These are phyloP conservation scores for Mallotus villosus DNA, from an alignment of 2,797 vertebrate genomes.

Conservation along the genomic window DNA sequence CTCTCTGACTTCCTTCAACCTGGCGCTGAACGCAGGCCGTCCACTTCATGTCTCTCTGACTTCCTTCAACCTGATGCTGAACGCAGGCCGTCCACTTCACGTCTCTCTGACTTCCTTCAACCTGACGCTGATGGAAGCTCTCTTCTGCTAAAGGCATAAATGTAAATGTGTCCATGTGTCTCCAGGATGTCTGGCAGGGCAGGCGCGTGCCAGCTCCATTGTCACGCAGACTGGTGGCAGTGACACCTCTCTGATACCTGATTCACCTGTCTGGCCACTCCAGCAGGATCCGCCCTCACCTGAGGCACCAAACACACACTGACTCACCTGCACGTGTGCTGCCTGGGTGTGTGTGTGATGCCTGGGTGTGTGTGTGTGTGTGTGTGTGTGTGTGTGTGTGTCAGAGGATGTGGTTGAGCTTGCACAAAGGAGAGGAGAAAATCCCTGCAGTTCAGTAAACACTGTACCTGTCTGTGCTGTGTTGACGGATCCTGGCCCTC, in stretches of 20 bases:
- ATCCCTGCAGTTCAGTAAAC: neutral
- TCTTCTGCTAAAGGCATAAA: no score
- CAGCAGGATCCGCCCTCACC: conserved; percentile 44
- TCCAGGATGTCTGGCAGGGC: conserved; percentile 36
- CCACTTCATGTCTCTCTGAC: no score
- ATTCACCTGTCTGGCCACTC: conserved; percentile 73
- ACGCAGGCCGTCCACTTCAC: no score
- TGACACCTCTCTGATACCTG: conserved; percentile 58
- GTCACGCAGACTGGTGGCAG: conserved; percentile 60
- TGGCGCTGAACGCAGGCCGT: no score
- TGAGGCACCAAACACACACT: conserved; percentile 30
- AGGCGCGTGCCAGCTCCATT: conserved; percentile 64
- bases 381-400: conserved; percentile 22
- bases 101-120: no score
- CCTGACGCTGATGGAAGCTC: no score
- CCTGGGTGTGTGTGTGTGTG: conserved; percentile 30
- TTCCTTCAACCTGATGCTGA: no score
- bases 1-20: no score
- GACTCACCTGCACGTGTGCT: neutral
- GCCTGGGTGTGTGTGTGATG: neutral
- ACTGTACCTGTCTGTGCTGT: neutral
- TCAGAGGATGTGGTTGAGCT: conserved; percentile 62
- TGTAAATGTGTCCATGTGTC: no score
- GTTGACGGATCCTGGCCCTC: no score
- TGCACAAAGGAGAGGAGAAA: conserved; percentile 38